Evolutionary conservation across 2,797 vertebrate genomes (phyloP), one percentile per base, ranked within the genome.

Genomic region (Naso thynnoides): DNA sequence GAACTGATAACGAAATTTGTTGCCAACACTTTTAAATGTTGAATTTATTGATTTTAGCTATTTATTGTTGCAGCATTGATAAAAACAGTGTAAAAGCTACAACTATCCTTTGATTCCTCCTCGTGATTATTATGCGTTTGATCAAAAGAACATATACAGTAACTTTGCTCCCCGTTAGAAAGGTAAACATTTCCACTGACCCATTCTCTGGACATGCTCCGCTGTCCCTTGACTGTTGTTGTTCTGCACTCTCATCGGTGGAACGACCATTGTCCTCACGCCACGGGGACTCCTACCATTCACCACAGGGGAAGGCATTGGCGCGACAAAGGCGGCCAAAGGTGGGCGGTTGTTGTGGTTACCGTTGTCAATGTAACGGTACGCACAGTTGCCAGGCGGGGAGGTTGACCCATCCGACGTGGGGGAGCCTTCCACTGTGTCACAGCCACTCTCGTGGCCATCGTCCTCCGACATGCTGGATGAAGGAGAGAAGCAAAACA

Each of bases 401-500:
- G 97, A 97, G 6, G 78, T 83, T 0, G 90, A 91, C 0, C 85
- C 64, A 81, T 97, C 95, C 0, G 97, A 98, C 2, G 94, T 78
- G 16, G 97, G 97, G 14, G 97, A 99, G 70, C 97, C 96, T 65
- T 96, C 97, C 70, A 99, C 96, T 0, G 97, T 97, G 81, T 99
- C 97, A 67, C 97, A 97, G 21, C 97, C 96, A 27, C 98, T 99
- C 86, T 97, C 98, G 3, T 96, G 97, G 39, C 97, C 96, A 0
- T 99, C 98, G 44, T 99, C 98, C 83, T 95, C 94, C 0, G 98
- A 99, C 94, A 99, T 97, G 79, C 98, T 99, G 89, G 0, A 68
- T 0, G 60, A 29, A 21, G 18, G 53, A 0, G 23, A 62, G 14
- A 8, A 23, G 52, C 1, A 42, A 47, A 13, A 27, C 6, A n/a